Conservation (phyloP, 2,113 vertebrate species). For the Columba livia region DNA sequence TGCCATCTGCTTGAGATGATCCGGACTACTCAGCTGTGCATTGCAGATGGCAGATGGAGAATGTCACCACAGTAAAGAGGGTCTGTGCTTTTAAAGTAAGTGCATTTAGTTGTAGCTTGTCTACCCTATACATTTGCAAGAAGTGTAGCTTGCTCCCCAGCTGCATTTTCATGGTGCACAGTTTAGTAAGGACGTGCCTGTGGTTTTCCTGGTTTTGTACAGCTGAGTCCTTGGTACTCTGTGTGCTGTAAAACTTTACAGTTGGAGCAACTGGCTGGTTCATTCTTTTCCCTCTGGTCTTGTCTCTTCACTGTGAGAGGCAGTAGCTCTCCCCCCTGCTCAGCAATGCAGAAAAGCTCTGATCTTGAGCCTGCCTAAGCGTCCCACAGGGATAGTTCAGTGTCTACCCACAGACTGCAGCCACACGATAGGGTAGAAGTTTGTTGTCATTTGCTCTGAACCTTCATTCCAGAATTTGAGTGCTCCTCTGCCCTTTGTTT, state of each 20-base stretch:
- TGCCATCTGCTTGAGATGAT: not conserved
- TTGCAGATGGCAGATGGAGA: not conserved
- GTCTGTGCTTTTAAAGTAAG: not conserved
- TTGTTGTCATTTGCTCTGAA: not conserved
- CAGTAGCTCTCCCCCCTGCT: not conserved
- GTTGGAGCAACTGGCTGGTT: not conserved
- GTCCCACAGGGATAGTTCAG: not conserved
- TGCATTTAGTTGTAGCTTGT: not conserved
- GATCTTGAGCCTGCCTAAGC: not conserved
- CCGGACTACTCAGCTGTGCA: not conserved
- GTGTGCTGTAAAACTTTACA: not conserved
- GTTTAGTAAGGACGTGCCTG: not conserved
- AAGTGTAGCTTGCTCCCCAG: not conserved
- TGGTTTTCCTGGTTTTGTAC: not conserved
- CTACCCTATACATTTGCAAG: not conserved
- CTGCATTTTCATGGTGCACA: not conserved
- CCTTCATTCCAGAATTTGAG: not conserved
- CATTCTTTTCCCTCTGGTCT: not conserved
- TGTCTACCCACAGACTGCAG: not conserved
- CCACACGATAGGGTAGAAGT: not conserved
- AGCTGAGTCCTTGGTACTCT: not conserved
- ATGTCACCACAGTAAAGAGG: not conserved
- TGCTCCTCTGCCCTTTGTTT: not conserved
- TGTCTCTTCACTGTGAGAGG: not conserved
- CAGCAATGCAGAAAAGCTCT: not conserved